Conservation (phyloP, 37 sponge, comb jelly and placozoan genomes). For the Amphimedon queenslandica region DNA sequence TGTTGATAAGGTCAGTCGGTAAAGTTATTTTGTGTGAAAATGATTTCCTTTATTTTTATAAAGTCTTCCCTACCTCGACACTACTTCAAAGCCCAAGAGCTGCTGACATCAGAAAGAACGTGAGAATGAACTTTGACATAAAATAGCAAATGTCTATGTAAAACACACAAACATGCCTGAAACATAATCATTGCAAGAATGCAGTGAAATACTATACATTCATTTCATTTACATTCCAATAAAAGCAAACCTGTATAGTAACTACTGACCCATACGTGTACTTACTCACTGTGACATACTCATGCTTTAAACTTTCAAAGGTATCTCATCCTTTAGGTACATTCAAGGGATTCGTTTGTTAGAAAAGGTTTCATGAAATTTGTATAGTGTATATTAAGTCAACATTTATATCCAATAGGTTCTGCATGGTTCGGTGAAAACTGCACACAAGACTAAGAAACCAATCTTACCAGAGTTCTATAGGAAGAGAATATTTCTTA, state of each 20-base stretch:
- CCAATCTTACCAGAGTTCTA: constrained; percentile 52
- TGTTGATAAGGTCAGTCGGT: too few relatives aligned
- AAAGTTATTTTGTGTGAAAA: too few relatives aligned
- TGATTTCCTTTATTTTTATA: too few relatives aligned
- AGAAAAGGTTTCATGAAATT: constrained; percentile 45
- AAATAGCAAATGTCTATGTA: background rate
- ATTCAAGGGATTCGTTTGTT: constrained; percentile 44
- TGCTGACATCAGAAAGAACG: constrained; percentile 59
- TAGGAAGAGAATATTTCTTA: constrained; percentile 50
- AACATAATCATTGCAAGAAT: too few relatives aligned
- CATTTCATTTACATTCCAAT: too few relatives aligned
- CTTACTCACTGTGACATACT: too few relatives aligned
- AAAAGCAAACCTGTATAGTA: too few relatives aligned
- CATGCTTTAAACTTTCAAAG: too few relatives aligned
- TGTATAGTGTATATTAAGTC: background rate
- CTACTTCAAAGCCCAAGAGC: constrained; percentile 39
- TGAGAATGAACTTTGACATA: background rate
- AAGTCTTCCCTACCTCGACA: too few relatives aligned
- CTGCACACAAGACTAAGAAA: constrained; percentile 26
- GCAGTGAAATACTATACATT: too few relatives aligned
- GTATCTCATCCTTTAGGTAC: constrained; percentile 57
- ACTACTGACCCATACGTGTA: too few relatives aligned
- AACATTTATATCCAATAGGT: constrained; percentile 3
- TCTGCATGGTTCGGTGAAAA: constrained; percentile 52
- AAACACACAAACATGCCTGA: too few relatives aligned